phyloP scores from a whole-genome alignment of 2,113 vertebrate genomes.

The Caretta caretta region DNA sequence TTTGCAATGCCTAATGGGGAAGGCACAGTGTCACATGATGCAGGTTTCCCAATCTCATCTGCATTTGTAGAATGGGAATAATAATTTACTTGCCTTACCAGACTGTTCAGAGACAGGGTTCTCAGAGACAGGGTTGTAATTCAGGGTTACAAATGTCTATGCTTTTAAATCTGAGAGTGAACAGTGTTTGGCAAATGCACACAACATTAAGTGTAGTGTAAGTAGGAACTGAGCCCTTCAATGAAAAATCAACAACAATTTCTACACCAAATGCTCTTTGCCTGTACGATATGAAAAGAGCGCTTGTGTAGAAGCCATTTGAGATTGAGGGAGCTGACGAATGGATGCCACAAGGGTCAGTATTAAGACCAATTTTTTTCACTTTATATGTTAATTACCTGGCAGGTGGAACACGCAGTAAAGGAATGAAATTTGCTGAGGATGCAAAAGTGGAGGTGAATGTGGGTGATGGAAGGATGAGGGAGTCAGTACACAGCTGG shows the following conservation, averaged over 20 bases:
- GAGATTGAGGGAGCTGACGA: slow-evolving; percentile 21
- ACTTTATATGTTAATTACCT: slow-evolving; percentile 32
- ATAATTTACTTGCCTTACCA: slow-evolving; percentile 42
- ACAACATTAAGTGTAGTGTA: neutral
- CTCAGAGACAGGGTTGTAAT: too few species aligned
- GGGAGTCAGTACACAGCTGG: neutral
- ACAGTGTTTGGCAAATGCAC: neutral
- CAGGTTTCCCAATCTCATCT: too few species aligned
- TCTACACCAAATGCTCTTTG: neutral
- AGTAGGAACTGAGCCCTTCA: neutral
- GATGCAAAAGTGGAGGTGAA: slow-evolving; percentile 15
- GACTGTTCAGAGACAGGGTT: neutral
- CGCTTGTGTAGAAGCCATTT: slow-evolving; percentile 2
- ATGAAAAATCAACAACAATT: neutral
- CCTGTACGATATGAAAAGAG: slow-evolving; percentile 31
- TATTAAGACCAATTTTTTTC: slow-evolving; percentile 20
- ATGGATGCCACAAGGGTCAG: neutral
- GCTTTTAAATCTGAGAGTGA: neutral
- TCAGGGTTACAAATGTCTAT: neutral
- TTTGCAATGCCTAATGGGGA: too few species aligned
- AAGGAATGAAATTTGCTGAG: slow-evolving; percentile 39
- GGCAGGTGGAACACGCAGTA: neutral
- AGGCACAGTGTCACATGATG: too few species aligned
- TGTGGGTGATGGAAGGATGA: neutral
- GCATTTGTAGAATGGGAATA: neutral